Evolutionary conservation across 2,797 vertebrate genomes (phyloP).

Genomic region (Periophthalmus magnuspinnatus): DNA sequence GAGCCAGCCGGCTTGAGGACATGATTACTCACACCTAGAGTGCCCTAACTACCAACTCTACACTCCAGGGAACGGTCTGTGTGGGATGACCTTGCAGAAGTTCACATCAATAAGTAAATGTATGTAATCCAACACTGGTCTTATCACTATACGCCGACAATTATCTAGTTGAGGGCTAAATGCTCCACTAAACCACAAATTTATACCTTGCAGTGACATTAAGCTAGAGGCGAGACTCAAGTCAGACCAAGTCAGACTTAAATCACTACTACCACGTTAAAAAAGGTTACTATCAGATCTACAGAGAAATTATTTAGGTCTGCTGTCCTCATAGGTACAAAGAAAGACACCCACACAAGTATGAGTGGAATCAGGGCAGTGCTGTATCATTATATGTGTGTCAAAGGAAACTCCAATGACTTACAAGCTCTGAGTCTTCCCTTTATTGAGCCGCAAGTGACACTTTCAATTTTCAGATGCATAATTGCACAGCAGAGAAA

Average conservation of each 20-base stretch:
- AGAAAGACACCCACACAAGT: background rate
- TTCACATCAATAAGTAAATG: background rate
- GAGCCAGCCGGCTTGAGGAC: slow-evolving; percentile 2
- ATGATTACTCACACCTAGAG: slow-evolving; percentile 16
- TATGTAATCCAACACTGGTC: no score
- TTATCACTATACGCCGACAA: no score
- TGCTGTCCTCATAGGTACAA: slow-evolving; percentile 6
- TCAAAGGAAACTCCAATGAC: background rate
- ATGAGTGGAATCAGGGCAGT: slow-evolving; percentile 9
- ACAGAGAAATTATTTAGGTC: slow-evolving; percentile 1
- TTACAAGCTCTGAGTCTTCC: background rate
- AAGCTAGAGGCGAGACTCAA: no score
- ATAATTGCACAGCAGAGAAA: no score
- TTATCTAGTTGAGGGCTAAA: no score
- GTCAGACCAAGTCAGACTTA: no score
- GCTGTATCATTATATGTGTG: background rate
- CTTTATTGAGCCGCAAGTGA: background rate
- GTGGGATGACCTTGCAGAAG: background rate
- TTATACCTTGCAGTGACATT: no score
- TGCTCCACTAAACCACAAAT: no score
- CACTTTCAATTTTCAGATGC: background rate
- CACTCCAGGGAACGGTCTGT: slow-evolving; percentile 1
- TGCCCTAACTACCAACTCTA: background rate
- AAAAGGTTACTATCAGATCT: slow-evolving; percentile 17
- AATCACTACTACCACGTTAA: background rate